Evolutionary conservation across 2,113 vertebrate genomes (phyloP).

Genomic region (Chloropsis cyanopogon): DNA sequence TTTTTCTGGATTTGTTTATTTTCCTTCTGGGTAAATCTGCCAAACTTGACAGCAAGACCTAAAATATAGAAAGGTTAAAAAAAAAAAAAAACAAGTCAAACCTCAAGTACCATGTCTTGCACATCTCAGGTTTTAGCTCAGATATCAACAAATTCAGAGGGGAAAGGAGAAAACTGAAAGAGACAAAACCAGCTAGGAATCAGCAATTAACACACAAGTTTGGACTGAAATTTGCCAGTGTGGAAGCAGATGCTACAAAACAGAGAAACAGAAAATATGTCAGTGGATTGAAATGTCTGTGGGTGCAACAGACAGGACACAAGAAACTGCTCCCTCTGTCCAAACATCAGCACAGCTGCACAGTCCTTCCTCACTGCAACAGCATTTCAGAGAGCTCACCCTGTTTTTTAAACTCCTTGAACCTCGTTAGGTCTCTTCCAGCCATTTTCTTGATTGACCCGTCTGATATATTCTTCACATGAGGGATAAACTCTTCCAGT

Average conservation of each 20-base stretch:
- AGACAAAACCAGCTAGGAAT: background rate
- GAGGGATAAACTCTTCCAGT: slow-evolving; percentile 75
- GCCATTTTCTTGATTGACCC: slow-evolving; percentile 59
- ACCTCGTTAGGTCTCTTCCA: slow-evolving; percentile 66
- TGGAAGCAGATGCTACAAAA: background rate
- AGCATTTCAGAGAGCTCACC: slow-evolving; percentile 48
- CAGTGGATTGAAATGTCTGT: background rate
- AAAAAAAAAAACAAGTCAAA: background rate
- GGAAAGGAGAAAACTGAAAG: background rate
- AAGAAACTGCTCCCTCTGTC: background rate
- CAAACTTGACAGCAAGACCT: slow-evolving; percentile 73
- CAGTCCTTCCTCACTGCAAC: background rate
- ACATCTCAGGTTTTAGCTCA: background rate
- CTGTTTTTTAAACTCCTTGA: slow-evolving; percentile 70
- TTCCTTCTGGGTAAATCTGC: slow-evolving; percentile 74
- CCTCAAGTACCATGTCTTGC: background rate
- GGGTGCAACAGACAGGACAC: background rate
- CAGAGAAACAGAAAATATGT: background rate
- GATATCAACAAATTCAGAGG: background rate
- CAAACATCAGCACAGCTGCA: background rate
- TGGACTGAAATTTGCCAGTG: background rate
- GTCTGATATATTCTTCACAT: slow-evolving; percentile 33
- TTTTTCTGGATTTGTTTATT: slow-evolving; percentile 72
- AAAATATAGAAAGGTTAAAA: background rate
- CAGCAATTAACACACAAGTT: background rate